Percentiles rank a stretch among this genome's conserved stretches.
Evolutionary conservation across 2,113 vertebrate genomes (phyloP).

Genomic region (Phaetusa simplex): DNA sequence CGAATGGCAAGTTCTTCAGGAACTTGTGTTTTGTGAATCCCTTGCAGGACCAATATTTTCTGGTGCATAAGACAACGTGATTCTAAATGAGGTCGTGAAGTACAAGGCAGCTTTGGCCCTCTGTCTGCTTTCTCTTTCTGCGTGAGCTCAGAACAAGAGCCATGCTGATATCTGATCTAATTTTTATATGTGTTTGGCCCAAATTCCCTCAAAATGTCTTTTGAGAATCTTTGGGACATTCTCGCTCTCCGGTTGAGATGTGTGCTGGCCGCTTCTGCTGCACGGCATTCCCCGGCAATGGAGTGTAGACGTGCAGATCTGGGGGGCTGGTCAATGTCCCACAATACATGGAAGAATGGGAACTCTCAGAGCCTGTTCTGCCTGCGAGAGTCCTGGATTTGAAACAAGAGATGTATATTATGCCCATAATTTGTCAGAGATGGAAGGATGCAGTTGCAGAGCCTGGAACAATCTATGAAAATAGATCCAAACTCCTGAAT

Average conservation of each 20-base stretch:
- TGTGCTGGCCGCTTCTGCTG: neutral
- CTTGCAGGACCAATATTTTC: neutral
- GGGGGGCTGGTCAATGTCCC: neutral
- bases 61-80: neutral
- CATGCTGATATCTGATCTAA: neutral
- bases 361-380: neutral
- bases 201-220: neutral
- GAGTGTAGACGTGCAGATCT: neutral
- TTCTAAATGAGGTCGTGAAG: neutral
- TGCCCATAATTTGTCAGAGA: neutral
- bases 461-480: neutral
- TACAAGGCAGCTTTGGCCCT: neutral
- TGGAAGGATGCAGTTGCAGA: neutral
- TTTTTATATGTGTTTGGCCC: neutral
- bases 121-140: neutral
- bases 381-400: neutral
- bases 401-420: neutral
- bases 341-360: neutral
- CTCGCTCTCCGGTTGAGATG: rapidly evolving
- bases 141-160: neutral
- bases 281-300: neutral
- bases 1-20: neutral
- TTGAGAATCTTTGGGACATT: neutral
- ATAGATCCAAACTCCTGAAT: neutral
- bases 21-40: neutral